Conservation (phyloP, 2,888 invertebrate genomes). For the Trachelus tabidus region DNA sequence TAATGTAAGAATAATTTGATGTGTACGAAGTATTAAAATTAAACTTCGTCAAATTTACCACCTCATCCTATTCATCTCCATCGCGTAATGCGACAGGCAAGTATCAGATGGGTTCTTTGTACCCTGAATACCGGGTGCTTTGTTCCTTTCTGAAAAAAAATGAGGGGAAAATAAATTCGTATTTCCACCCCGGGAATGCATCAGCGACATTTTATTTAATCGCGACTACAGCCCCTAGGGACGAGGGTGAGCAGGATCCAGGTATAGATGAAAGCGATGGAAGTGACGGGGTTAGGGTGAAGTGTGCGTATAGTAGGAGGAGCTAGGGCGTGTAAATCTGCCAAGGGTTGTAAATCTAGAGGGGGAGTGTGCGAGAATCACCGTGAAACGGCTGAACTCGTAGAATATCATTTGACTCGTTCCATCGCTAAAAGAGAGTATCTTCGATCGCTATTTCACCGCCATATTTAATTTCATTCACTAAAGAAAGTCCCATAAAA, state of each 20-base stretch:
- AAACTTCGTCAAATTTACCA: too few relatives aligned
- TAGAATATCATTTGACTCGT: background rate
- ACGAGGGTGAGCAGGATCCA: background rate
- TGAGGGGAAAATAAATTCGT: conserved; percentile 29
- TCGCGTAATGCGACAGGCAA: too few relatives aligned
- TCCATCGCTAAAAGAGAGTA: background rate
- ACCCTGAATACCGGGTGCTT: too few relatives aligned
- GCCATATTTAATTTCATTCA: too few relatives aligned
- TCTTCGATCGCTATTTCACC: too few relatives aligned
- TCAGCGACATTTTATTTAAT: conserved; percentile 49
- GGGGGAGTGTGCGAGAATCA: background rate
- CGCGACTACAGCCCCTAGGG: conserved; percentile 23
- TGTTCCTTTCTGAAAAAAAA: conserved; percentile 11
- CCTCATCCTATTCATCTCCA: too few relatives aligned
- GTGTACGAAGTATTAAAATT: too few relatives aligned
- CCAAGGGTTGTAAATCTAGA: background rate
- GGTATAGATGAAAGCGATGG: conserved; percentile 6
- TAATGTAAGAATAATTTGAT: too few relatives aligned
- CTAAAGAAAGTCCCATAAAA: too few relatives aligned
- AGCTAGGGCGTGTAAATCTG: background rate
- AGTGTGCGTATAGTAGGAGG: conserved; percentile 28
- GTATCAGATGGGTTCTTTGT: too few relatives aligned
- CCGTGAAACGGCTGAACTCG: background rate
- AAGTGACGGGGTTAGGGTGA: conserved; percentile 6
- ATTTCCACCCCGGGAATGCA: conserved; percentile 31